Evolutionary conservation across 2,888 invertebrate species (phyloP), one percentile per base, ranked within the genome.

Genomic region (Leptogaster cylindrica): DNA sequence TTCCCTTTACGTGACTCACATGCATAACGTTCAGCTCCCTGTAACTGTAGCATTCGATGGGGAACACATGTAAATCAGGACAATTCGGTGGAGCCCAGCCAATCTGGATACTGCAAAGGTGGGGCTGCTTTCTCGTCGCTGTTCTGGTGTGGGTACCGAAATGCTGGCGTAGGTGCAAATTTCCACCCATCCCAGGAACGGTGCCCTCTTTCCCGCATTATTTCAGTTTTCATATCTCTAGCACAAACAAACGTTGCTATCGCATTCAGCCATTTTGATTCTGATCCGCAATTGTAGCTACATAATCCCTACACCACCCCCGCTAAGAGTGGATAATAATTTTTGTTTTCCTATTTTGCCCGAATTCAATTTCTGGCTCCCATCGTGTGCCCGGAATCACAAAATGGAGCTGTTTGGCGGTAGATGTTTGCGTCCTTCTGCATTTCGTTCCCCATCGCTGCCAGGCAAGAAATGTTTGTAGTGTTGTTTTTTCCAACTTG

Each of bases 91-190:
- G 48, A 20, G 14, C 20, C 27, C 28, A 67, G 67, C 74, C 75
- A 75, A 75, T 74, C 74, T 71, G 46, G 65, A 27, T 14, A 25
- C 61, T 39, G 70, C 58, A 66, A 73, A 74, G 72, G 72, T 73
- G 74, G 74, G 69, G 73, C 71, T 55, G 27, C 27, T 14, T 12
- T 12, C 18, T 16, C 25, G 16, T 44, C 18, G 18, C n/a, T 63
- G 61, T 12, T 50, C 4, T 50, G 10, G 50, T 27, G n/a, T n/a
- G n/a, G n/a, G n/a, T n/a, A n/a, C 44, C 16, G 23, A 16, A 18
- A 18, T 63, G 39, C 16, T 63, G 18, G 14, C 31, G 16, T n/a
- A 46, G 36, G 25, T 44, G 27, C 44, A 41, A 63, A 63, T 14
- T 7, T 8, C 6, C 31, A 7, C 31, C 31, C 8, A 6, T 25